Conservation (phyloP, 2,888 invertebrate species). For the Acheta domesticus region DNA sequence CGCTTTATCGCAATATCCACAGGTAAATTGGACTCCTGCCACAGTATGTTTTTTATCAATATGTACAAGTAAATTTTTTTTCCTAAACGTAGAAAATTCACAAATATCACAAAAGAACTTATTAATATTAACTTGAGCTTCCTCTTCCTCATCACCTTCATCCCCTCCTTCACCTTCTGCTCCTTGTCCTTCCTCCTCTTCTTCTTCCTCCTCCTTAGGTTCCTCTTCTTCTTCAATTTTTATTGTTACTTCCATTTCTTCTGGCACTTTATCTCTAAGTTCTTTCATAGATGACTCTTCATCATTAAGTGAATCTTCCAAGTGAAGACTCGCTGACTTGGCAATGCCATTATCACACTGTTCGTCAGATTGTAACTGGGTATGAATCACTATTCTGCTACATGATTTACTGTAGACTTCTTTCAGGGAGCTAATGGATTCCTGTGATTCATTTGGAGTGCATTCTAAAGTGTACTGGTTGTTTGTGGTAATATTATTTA, state of each 20-base stretch:
- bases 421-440: too few relatives aligned
- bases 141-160: background rate
- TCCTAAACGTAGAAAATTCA: slow-evolving; percentile 24
- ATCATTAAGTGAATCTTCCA: too few relatives aligned
- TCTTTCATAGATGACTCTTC: background rate
- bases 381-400: too few relatives aligned
- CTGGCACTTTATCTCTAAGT: slow-evolving; percentile 21
- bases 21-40: slow-evolving; percentile 21
- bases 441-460: too few relatives aligned
- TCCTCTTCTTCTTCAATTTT: slow-evolving; percentile 24
- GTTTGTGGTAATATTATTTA: too few relatives aligned
- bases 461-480: too few relatives aligned
- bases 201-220: background rate
- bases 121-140: background rate
- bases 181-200: background rate
- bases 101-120: slow-evolving; percentile 32
- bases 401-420: too few relatives aligned
- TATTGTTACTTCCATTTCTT: slow-evolving; percentile 31
- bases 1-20: slow-evolving; percentile 31
- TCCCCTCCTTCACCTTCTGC: background rate
- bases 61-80: slow-evolving; percentile 29
- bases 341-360: background rate
- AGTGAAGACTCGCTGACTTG: background rate
- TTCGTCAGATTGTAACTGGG: background rate
- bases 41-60: slow-evolving; percentile 26